Evolutionary conservation across 1,140 invertebrate species (phyloP), one percentile per base, ranked within the genome.

Genomic region (Ericerus pela): DNA sequence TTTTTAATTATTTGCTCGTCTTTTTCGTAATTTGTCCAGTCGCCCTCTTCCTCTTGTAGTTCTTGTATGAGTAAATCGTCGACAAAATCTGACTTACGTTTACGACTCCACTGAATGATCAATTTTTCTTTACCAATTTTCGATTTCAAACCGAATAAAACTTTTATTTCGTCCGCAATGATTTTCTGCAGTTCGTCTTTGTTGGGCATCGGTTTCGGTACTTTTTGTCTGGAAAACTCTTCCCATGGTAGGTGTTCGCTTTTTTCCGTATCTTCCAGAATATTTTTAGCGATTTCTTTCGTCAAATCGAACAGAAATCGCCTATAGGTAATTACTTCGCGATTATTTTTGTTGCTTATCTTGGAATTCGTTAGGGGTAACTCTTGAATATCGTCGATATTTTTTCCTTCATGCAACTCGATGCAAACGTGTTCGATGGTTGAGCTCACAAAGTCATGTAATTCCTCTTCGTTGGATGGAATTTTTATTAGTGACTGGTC

Each of bases 21-120:
- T 20, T 76, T 70, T 63, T 81, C 77, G 63, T 81, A 85, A 62
- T 81, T 79, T 0, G 79, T 77, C 82, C 82, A 85, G 51, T 79
- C 73, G 4, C 75, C 69, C 66, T 85, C 82, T 62, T 84, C 81
- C 27, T 77, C 76, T 56, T 79, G 76, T 16, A 80, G 72, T 66
- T 85, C 82, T 37, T 76, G 67, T 1, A 82, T 76, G 29, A 85
- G 66, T 38, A 85, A 68, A 60, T 81, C 78, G 65, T 86, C 82
- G 0, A 86, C 81, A 56, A 77, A 72, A 62, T 86, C 82, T 18
- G 2, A 24, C 30, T 80, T 69, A 62, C 80, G 78, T 66, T 84
- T 84, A 11, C 77, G 69, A 54, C 78, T 76, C 74, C 79, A 81
- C 62, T 76, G 73, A 64, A 80, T 77, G 24, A 79, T 77, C 61